Base-by-base conservation (phyloP, 1,140 invertebrate genomes). In the Pinna nobilis region DNA sequence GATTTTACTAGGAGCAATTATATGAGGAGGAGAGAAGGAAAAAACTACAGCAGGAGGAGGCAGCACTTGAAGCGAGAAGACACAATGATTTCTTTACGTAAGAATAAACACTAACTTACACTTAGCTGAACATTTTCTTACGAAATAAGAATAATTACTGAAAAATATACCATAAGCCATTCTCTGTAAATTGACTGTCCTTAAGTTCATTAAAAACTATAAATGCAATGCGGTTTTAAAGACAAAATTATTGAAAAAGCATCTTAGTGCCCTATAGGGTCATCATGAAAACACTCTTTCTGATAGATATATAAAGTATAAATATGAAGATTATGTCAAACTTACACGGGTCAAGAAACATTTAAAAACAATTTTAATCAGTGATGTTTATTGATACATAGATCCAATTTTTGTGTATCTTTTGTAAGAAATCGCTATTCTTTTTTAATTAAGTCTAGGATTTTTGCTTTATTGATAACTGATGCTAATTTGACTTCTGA, bases 1-100 rank as follows among this genome's bases (percentile, higher is more conserved):
- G 15, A n/a, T n/a, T n/a, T n/a, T n/a, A n/a, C n/a, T 79, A 89
- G 88, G 82, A 87, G 71, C 82, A 88, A 70, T 69, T 88, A 35
- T 84, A 82, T 67, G 85, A 86, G 28, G 84, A 86, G 53, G 88
- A 88, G 60, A 84, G 83, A 74, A 63, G 71, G 69, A 81, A 83
- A 68, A 87, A 84, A 73, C 77, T 83, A 6, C 64, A 77, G 33
- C 78, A 83, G 53, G 86, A 89, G 66, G 76, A 82, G 28, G 78
- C 77, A 13, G 80, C 80, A 13, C 68, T 82, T 18, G 82, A 87
- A 71, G 82, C 88, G 13, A 77, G 88, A 13, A 82, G 81, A 74
- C 88, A 89, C 69, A 81, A 81, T 49, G 88, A 89, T 70, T 84
- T 82, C 70, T 87, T 87, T 60, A 80, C 70, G 88, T 89, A 78